These are phyloP conservation scores for Varanus komodoensis DNA, from an alignment of 2,113 vertebrate species.

Conservation along the genomic window DNA sequence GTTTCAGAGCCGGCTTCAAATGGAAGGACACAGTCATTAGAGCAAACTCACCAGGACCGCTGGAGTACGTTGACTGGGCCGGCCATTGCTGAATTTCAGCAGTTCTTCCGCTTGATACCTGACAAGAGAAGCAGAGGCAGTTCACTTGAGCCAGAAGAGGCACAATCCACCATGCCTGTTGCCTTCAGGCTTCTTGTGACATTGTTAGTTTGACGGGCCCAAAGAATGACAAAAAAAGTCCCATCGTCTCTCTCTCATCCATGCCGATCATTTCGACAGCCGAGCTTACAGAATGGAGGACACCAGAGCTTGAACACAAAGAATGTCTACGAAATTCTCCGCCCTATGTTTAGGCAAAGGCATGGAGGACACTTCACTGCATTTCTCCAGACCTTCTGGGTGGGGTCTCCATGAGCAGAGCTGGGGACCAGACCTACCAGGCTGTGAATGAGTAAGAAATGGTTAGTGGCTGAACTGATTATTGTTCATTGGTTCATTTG, in stretches of 20 bases:
- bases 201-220: too few species aligned
- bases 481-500: too few species aligned
- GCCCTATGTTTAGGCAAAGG: too few species aligned
- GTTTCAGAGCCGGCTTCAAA: background rate
- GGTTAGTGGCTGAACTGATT: too few species aligned
- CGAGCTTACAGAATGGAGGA: background rate
- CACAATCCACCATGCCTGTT: background rate
- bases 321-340: too few species aligned
- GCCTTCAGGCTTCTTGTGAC: background rate
- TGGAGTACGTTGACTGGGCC: background rate
- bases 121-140: conserved; percentile 19
- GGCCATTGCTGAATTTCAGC: conserved; percentile 54
- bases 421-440: too few species aligned
- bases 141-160: conserved; percentile 9
- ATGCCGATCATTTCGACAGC: background rate
- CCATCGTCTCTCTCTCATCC: too few species aligned
- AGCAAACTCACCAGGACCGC: conserved; percentile 40
- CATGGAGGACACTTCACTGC: too few species aligned
- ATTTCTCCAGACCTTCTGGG: too few species aligned
- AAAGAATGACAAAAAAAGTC: background rate
- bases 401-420: too few species aligned
- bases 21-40: background rate
- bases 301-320: background rate
- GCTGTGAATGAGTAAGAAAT: too few species aligned
- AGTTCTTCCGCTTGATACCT: conserved; percentile 40